phyloP scores from a whole-genome alignment of 2,797 vertebrate species.

The Avahi laniger region DNA sequence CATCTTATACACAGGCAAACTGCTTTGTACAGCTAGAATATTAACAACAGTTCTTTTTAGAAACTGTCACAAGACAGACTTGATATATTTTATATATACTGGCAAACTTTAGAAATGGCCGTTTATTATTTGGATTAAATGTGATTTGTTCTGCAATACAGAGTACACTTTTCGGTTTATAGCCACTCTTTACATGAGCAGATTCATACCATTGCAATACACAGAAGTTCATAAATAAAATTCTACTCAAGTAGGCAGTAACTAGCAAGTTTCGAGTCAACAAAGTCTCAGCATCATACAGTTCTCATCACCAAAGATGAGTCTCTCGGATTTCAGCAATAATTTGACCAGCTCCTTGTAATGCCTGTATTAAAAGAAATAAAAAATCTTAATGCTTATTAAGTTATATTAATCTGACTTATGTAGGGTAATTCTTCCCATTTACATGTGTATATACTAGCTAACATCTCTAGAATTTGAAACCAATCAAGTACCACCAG shows the following conservation, averaged over 20 bases:
- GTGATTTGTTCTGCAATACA: conserved; percentile 82
- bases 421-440: neutral
- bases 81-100: conserved; percentile 82
- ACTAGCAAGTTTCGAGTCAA: conserved; percentile 85
- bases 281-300: conserved; percentile 70
- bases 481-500: neutral
- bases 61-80: conserved; percentile 80
- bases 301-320: conserved; percentile 94
- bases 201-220: conserved; percentile 82
- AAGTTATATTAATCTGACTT: neutral
- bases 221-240: conserved; percentile 90
- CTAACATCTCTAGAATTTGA: conserved; percentile 1
- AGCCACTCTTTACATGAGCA: conserved; percentile 86
- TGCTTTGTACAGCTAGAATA: conserved; percentile 83
- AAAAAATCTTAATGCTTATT: neutral
- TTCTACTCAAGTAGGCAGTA: conserved; percentile 87
- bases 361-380: conserved; percentile 85
- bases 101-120: conserved; percentile 83
- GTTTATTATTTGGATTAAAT: conserved; percentile 86
- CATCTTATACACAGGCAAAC: conserved; percentile 80
- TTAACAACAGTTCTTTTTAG: conserved; percentile 70
- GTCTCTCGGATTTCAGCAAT: conserved; percentile 99
- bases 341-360: conserved; percentile 98
- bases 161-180: conserved; percentile 83
- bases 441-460: neutral